These are phyloP conservation scores for Pediacus dermestoides DNA, from an alignment of 2,888 invertebrate species.

Conservation along the genomic window DNA sequence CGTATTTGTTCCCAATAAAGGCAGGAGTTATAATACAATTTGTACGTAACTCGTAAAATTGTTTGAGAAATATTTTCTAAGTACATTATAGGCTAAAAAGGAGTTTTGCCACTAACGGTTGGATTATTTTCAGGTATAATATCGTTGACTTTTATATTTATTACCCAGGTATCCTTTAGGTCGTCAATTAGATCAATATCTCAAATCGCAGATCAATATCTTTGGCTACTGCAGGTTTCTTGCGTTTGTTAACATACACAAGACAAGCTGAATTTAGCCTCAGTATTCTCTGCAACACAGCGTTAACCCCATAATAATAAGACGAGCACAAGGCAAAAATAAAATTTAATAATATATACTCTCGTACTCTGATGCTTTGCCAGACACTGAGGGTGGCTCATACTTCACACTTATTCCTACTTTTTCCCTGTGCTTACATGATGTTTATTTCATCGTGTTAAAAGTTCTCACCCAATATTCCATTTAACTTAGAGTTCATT, in stretches of 20 bases:
- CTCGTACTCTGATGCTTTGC: too few relatives aligned
- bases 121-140: conserved; percentile 25
- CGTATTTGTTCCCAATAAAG: conserved; percentile 35
- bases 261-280: conserved; percentile 15
- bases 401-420: too few relatives aligned
- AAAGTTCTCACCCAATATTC: too few relatives aligned
- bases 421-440: too few relatives aligned
- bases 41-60: conserved; percentile 44
- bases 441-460: too few relatives aligned
- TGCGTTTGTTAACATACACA: conserved; percentile 35
- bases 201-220: conserved; percentile 43
- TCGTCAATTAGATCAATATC: conserved; percentile 46
- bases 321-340: too few relatives aligned
- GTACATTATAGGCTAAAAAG: conserved; percentile 8
- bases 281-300: too few relatives aligned
- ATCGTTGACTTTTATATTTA: conserved; percentile 26
- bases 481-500: too few relatives aligned
- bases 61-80: conserved; percentile 22
- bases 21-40: conserved; percentile 34
- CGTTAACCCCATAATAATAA: too few relatives aligned
- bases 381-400: too few relatives aligned
- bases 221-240: conserved; percentile 29
- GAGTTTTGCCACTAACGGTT: conserved; percentile 11
- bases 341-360: too few relatives aligned
- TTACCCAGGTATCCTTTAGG: conserved; percentile 24